Conservation (phyloP, 2,113 vertebrate species). For the Boleophthalmus pectinirostris region DNA sequence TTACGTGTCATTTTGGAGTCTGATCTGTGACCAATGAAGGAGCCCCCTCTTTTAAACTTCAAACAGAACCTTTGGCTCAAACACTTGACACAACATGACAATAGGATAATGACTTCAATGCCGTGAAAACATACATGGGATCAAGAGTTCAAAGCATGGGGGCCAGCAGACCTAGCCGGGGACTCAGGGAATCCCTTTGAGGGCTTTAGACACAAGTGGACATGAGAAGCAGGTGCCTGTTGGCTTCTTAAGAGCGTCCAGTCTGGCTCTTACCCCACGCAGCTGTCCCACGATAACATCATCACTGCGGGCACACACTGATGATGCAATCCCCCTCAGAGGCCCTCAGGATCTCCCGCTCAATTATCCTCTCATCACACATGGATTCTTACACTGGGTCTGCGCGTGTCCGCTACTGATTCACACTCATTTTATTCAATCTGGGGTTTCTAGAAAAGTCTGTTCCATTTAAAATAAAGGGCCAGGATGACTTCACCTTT, state of each 20-base stretch:
- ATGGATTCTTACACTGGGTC: conserved; percentile 35
- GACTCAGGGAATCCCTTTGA: conserved; percentile 73
- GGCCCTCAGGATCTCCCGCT: conserved; percentile 51
- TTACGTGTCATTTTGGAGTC: conserved; percentile 14
- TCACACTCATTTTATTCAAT: conserved; percentile 17
- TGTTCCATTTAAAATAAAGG: neutral
- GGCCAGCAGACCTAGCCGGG: conserved; percentile 53
- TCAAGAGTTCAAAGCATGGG: conserved; percentile 66
- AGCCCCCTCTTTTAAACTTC: conserved; percentile 49
- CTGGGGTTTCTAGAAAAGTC: neutral
- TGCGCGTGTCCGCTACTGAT: conserved; percentile 34
- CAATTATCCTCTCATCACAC: conserved; percentile 48
- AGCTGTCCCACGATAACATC: conserved; percentile 72
- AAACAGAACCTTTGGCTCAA: conserved; percentile 60
- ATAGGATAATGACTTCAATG: conserved; percentile 58
- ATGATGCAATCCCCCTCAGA: conserved; percentile 65
- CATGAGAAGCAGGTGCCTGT: conserved; percentile 68
- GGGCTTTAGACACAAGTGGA: conserved; percentile 67
- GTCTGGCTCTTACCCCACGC: conserved; percentile 51
- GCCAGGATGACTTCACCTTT: neutral
- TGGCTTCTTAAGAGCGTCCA: conserved; percentile 41
- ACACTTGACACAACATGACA: conserved; percentile 51
- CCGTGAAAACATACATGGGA: conserved; percentile 56
- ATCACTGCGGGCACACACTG: conserved; percentile 45
- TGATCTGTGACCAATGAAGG: conserved; percentile 34